Evolutionary conservation across 2,888 invertebrate genomes (phyloP), one percentile per base, ranked within the genome.

Genomic region (Andrena haemorrhoa): DNA sequence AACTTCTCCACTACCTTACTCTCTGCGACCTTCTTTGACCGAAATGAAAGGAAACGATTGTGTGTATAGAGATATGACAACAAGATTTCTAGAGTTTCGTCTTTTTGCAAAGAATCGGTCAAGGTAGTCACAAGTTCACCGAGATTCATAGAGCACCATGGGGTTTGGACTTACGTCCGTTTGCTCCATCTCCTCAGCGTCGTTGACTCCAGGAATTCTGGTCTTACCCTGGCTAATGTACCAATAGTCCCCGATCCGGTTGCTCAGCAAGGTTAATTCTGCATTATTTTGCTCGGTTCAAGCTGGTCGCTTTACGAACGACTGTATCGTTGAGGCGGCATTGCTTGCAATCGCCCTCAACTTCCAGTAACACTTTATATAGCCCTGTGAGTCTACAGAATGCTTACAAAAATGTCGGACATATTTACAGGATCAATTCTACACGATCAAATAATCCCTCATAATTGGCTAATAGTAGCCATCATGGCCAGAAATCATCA

Each of bases 171-270:
- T 97, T 97, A 98, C 98, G 95, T 97, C 97, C 93, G 97, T 97
- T 93, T 96, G 95, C 94, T 96, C 96, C 96, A 98, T 97, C 95
- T 98, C 98, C 94, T 96, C 97, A 92, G 95, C 96, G 95, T 99
- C 99, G 96, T 98, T 98, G 95, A 99, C 97, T 94, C 97, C 97
- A 94, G 98, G 98, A 94, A 99, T 98, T 95, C 97, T 96, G 94
- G 97, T 97, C 96, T 97, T 98, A 95, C 98, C 98, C 96, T 98
- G 98, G 95, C 97, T 97, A 95, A 98, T 97, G 95, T 96, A 97
- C 94, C 96, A 96, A 96, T 98, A 99, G 95, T 97, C 97, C 94
- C 96, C 96, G 94, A 98, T 96, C 95, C 97, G 97, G 95, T 97
- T 96, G 94, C 96, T 96, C 95, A 98, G 96, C 95, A 97, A 95